Base-by-base conservation (phyloP, 2,888 invertebrate species). In the Drosophila birchii region DNA sequence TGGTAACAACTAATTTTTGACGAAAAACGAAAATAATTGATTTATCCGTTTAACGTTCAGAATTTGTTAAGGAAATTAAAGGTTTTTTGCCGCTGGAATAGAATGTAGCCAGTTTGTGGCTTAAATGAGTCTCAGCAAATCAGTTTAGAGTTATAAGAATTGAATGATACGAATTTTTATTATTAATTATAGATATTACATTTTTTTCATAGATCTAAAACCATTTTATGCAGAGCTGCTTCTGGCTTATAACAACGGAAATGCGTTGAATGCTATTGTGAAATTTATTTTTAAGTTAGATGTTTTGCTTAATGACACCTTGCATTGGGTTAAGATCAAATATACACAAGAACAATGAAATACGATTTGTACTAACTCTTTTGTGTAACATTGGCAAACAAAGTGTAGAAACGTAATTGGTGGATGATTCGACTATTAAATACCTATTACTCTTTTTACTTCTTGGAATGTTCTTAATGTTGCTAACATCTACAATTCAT, bases 301-400 rank as follows among this genome's bases (percentile, higher is more conserved):
- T 38, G 38, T 16, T 16, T 8, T 39, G 38, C 38, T n/a, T n/a
- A 39, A n/a, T 39, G n/a, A n/a, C 8, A 39, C 39, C 8, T n/a
- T 8, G 39, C 9, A n/a, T 39, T 18, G 26, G 26, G 47, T 47
- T 29, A 29, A 47, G 47, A 29, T 29, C 26, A 5, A n/a, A n/a
- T 6, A 47, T n/a, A 29, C 47, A 6, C 29, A 47, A 47, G 29
- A 29, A 47, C 47, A 47, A 29, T 11, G n/a, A 5, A 29, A n/a
- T n/a, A 29, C 26, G 29, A 29, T 3, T 47, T 47, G 11, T 47
- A 29, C 5, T n/a, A 47, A 29, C 11, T 26, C 5, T n/a, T n/a
- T 26, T 47, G 26, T 47, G 47, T 29, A 29, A 29, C n/a, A 47
- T 47, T 29, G 29, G 47, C 29, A 29, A 47, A 29, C 47, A 47